Evolutionary conservation across 2,888 invertebrate species (phyloP).

Genomic region (Deilephila elpenor): DNA sequence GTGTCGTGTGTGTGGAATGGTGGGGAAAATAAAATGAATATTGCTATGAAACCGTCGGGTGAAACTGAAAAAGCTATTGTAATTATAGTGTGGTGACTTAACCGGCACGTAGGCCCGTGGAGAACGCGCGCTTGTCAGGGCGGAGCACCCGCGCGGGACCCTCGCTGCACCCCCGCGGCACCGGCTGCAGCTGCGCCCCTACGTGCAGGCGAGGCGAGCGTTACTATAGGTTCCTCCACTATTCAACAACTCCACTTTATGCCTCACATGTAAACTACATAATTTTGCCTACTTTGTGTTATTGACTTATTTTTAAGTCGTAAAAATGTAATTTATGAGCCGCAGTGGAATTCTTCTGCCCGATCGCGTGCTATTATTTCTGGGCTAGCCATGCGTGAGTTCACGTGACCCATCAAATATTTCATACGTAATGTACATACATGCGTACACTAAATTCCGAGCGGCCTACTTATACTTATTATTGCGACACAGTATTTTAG

Average conservation of each 20-base stretch:
- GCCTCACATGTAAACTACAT: too few relatives aligned
- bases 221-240: neutral
- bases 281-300: neutral
- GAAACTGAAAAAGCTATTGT: slow-evolving; percentile 25
- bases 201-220: slow-evolving; percentile 14
- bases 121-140: neutral
- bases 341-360: neutral
- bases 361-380: slow-evolving; percentile 2
- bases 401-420: neutral
- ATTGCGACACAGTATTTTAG: neutral
- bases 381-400: neutral
- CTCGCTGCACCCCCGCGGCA: neutral
- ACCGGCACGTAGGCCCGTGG: slow-evolving; percentile 9
- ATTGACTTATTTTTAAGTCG: neutral
- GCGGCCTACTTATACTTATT: slow-evolving; percentile 1
- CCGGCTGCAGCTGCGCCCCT: slow-evolving; percentile 10
- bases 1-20: slow-evolving; percentile 3
- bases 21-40: slow-evolving; percentile 20
- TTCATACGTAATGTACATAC: neutral
- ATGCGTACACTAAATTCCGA: neutral
- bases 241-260: neutral
- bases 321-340: neutral
- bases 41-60: slow-evolving; percentile 2
- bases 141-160: neutral
- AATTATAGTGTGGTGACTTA: slow-evolving; percentile 5